Base-by-base conservation (phyloP, 23 tunicate genomes). In the Botrylloides violaceus region DNA sequence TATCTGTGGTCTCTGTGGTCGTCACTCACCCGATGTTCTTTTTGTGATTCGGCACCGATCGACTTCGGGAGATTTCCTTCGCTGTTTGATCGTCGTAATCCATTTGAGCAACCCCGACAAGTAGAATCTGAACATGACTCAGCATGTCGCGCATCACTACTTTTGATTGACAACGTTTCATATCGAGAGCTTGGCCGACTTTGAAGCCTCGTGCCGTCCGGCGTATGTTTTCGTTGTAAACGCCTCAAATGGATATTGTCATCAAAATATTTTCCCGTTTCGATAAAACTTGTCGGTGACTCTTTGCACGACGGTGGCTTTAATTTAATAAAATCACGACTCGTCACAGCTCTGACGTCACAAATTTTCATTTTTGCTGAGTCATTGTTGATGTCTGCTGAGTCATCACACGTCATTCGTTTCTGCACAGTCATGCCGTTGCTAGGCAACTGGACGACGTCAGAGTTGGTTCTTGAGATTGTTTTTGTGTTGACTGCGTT, bases 31-130 rank as follows among this genome's bases (percentile, higher is more conserved):
- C 92, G 34, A 50, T 84, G 76, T 36, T 84, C 92, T 39, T 84
- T 84, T 53, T 78, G 92, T 47, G 90, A 66, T 25, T 83, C 82
- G 25, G 61, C 37, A 43, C 80, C 72, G 28, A 64, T 70, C 4
- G 83, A 60, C 72, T 73, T 73, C 5, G 83, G 75, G 4, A 84
- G 19, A 61, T 84, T 84, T 7, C 92, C 92, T 35, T 84, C 92
- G 61, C 92, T 84, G 83, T 84, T 84, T 60, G 83, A 77, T 19
- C 92, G 31, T 34, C 92, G 58, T 29, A 84, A 2, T 34, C 62
- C 73, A 12, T 39, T 19, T 4, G 58, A 39, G 30, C 74, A 68
- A 4, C 74, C 74, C 20, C 20, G 18, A 25, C 74, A 68, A 19
- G 47, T 9, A 2, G 74, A 36, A 19, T 68, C 74, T 4, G 56